Evolutionary conservation across 2,888 invertebrate genomes (phyloP).

Genomic region (Amphipoea oculea): DNA sequence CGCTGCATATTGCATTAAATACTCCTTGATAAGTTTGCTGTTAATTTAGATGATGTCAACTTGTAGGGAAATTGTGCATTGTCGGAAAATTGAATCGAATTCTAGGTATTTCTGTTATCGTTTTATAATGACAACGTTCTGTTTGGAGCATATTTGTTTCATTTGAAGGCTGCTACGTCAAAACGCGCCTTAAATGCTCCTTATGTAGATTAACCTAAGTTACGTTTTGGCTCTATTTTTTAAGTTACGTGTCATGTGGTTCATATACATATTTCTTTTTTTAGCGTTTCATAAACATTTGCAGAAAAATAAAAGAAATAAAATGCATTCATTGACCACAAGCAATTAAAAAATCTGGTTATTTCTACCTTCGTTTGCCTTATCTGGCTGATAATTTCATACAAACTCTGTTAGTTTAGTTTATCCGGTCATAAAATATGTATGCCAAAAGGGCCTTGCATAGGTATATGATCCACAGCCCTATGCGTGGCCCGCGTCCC

Average conservation of each 20-base stretch:
- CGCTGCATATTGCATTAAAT: slow-evolving; percentile 36
- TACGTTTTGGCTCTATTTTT: not conserved
- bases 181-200: not conserved
- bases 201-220: not conserved
- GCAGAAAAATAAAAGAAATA: not conserved
- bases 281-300: not conserved
- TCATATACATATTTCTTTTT: no score
- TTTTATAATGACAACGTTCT: not conserved
- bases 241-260: not conserved
- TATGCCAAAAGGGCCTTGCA: not conserved
- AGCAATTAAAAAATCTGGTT: not conserved
- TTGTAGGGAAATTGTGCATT: not conserved
- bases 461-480: slow-evolving; percentile 4
- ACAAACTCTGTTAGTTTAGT: not conserved
- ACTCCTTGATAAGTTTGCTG: slow-evolving; percentile 16
- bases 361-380: not conserved
- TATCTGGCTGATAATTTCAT: not conserved
- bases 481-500: slow-evolving; percentile 49
- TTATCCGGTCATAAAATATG: not conserved
- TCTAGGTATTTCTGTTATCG: not conserved
- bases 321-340: not conserved
- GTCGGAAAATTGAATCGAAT: not conserved
- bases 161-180: not conserved
- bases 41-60: slow-evolving; percentile 5
- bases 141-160: not conserved